A percentile compares a stretch with the other conserved stretches of the same genome.
Conservation (phyloP, 1,140 invertebrate species). For the Choristoneura fumiferana region DNA sequence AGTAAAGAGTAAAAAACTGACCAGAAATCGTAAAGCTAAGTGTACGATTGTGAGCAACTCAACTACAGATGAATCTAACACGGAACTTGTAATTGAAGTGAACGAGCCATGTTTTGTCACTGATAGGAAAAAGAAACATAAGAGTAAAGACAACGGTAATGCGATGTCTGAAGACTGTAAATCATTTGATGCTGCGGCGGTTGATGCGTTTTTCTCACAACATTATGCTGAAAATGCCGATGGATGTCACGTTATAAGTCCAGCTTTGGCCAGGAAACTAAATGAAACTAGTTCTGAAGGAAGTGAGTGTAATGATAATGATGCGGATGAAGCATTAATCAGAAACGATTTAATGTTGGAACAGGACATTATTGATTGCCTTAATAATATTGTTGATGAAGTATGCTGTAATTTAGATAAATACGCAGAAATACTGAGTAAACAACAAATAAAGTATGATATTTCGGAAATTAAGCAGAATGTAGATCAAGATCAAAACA, state of each 20-base stretch:
- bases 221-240: constrained; percentile 41
- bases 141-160: constrained; percentile 1
- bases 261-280: constrained; percentile 50
- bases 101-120: constrained; percentile 36
- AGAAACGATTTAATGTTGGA: constrained; percentile 16
- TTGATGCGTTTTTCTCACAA: constrained; percentile 55
- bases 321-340: not conserved
- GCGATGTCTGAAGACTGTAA: not conserved
- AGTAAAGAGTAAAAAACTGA: constrained; percentile 11
- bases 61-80: constrained; percentile 47
- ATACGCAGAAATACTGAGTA: constrained; percentile 33
- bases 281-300: constrained; percentile 50
- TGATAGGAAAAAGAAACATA: constrained; percentile 26
- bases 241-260: constrained; percentile 42
- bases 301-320: constrained; percentile 36
- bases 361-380: constrained; percentile 47
- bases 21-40: not conserved
- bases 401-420: constrained; percentile 53
- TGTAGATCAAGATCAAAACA: constrained; percentile 8
- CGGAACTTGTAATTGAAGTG: constrained; percentile 40
- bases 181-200: constrained; percentile 27
- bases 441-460: constrained; percentile 3
- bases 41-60: constrained; percentile 19
- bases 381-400: constrained; percentile 53
- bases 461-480: constrained; percentile 2